These are phyloP conservation scores for Ochropleura leucogaster DNA, from an alignment of 2,888 invertebrate genomes.

Conservation along the genomic window DNA sequence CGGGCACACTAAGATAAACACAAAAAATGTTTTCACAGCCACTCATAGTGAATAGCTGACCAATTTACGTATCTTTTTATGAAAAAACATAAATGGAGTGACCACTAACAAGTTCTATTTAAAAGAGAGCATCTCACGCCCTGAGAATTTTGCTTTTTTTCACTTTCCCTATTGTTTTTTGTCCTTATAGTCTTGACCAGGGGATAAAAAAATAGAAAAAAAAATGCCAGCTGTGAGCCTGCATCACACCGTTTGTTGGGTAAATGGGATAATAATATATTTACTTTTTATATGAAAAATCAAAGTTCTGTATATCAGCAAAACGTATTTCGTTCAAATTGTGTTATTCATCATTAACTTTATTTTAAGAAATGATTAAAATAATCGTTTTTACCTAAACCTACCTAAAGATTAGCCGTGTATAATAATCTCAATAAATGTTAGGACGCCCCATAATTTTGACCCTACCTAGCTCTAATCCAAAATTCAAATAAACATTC, in stretches of 20 bases:
- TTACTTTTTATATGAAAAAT: not conserved
- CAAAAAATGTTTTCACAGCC: slow-evolving; percentile 77
- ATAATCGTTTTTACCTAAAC: not conserved
- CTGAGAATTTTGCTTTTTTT: slow-evolving; percentile 53
- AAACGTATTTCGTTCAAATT: not conserved
- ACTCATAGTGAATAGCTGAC: slow-evolving; percentile 74
- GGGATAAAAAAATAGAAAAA: slow-evolving; percentile 19
- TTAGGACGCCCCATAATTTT: not conserved
- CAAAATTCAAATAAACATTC: slow-evolving; percentile 55
- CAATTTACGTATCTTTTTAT: slow-evolving; percentile 75
- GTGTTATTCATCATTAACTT: no score
- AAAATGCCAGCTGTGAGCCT: slow-evolving; percentile 25
- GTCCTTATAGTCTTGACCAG: slow-evolving; percentile 31
- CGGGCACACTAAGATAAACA: slow-evolving; percentile 50
- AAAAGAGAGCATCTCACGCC: slow-evolving; percentile 77
- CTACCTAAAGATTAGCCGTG: not conserved
- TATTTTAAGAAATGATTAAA: not conserved
- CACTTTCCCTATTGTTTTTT: slow-evolving; percentile 23
- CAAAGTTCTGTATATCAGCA: not conserved
- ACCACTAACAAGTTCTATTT: slow-evolving; percentile 81
- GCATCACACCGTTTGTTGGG: not conserved
- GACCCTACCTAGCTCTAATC: slow-evolving; percentile 30
- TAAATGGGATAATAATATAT: no score
- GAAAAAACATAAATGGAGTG: slow-evolving; percentile 68
- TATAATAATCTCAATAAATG: slow-evolving; percentile 13